phyloP scores from a whole-genome alignment of 2,797 vertebrate species.

The Diplodus puntazzo region DNA sequence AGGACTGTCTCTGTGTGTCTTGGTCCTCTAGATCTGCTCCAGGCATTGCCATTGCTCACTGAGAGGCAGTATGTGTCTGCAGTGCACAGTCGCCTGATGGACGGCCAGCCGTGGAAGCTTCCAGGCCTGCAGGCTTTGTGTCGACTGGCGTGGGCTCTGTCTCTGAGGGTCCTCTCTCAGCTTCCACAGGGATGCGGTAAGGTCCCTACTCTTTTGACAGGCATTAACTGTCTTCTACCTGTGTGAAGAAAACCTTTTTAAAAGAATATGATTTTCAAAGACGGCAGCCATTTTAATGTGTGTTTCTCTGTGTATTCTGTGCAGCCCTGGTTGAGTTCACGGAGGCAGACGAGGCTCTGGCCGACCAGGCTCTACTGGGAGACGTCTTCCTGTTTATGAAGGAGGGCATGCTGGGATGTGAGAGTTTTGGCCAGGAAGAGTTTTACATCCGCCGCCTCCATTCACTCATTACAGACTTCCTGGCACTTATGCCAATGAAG shows the following conservation, averaged over 20 bases:
- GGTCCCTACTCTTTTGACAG: not conserved
- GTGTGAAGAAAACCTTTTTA: not conserved
- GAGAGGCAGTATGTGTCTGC: conserved; percentile 94
- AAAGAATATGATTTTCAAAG: not conserved
- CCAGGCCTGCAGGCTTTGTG: conserved; percentile 94
- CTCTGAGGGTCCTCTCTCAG: conserved; percentile 94
- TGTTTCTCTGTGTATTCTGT: conserved; percentile 17
- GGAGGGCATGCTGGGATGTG: conserved; percentile 92
- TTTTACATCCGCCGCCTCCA: conserved; percentile 96
- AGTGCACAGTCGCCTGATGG: conserved; percentile 92
- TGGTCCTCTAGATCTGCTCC: conserved; percentile 89
- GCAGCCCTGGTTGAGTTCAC: conserved; percentile 96
- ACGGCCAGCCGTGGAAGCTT: conserved; percentile 92
- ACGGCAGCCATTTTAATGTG: not conserved
- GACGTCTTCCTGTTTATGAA: conserved; percentile 95
- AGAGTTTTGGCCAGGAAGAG: conserved; percentile 93
- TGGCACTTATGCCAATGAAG: conserved; percentile 99
- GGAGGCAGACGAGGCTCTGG: conserved; percentile 94
- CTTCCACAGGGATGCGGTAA: conserved; percentile 95
- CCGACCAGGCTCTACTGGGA: conserved; percentile 92
- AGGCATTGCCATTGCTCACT: conserved; percentile 90
- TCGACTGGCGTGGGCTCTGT: conserved; percentile 94
- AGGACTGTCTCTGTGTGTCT: conserved; percentile 3
- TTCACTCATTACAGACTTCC: conserved; percentile 95
- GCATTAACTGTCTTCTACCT: not conserved